These are phyloP conservation scores for Cotesia glomerata DNA, from an alignment of 1,140 invertebrate species.

Conservation along the genomic window DNA sequence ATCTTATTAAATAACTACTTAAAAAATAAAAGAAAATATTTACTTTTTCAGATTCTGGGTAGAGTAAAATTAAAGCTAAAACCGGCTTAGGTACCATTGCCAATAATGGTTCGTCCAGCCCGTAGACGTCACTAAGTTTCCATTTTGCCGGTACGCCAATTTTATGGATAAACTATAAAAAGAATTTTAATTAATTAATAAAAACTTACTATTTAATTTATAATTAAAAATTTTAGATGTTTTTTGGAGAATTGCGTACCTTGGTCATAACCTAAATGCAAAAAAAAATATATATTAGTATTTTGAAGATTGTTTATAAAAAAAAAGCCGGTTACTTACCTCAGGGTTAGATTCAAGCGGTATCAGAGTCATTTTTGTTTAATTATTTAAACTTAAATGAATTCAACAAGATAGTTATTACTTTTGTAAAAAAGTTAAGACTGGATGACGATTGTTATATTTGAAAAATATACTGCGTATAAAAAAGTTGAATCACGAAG, in stretches of 20 bases:
- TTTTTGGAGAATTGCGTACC: constrained; percentile 57
- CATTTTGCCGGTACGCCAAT: constrained; percentile 84
- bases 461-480: too few species aligned
- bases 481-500: too few species aligned
- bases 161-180: constrained; percentile 75
- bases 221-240: background rate
- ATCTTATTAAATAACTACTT: too few species aligned
- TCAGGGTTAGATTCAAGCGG: constrained; percentile 93
- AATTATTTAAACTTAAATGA: background rate
- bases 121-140: constrained; percentile 87
- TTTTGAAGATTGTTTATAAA: background rate
- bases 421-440: background rate
- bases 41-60: constrained; percentile 82
- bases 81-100: constrained; percentile 85
- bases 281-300: constrained; percentile 16
- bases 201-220: background rate
- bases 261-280: constrained; percentile 79
- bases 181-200: constrained; percentile 2
- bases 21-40: constrained; percentile 17
- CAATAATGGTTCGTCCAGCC: constrained; percentile 82
- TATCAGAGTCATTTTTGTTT: constrained; percentile 67
- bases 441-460: background rate
- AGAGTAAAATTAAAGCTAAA: constrained; percentile 83
- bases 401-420: background rate
- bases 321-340: constrained; percentile 61